Conservation (phyloP, 2,888 invertebrate genomes). For the Heliconius aoede region DNA sequence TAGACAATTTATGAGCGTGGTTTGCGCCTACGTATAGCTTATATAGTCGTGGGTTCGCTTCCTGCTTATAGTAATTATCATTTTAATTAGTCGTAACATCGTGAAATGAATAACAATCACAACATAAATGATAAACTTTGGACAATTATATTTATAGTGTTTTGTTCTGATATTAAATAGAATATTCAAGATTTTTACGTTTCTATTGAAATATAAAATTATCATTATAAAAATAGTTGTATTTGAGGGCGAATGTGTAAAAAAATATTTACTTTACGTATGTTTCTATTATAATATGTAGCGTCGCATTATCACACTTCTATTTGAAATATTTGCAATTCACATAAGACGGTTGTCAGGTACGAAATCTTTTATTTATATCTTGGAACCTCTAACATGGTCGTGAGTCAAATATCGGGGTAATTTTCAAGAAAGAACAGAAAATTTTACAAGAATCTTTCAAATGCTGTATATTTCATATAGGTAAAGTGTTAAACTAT, state of each 20-base stretch:
- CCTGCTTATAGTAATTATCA: constrained; percentile 78
- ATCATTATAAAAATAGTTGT: neutral
- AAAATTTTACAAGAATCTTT: neutral
- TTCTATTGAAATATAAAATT: neutral
- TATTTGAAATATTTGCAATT: constrained; percentile 78
- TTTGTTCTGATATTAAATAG: constrained; percentile 4
- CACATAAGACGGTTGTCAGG: constrained; percentile 74
- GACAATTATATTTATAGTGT: neutral
- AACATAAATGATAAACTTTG: constrained; percentile 5
- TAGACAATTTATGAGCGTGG: constrained; percentile 72
- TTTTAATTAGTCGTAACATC: constrained; percentile 61
- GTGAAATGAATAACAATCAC: constrained; percentile 58
- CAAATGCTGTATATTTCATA: neutral
- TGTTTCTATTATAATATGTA: constrained; percentile 48
- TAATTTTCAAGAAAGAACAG: constrained; percentile 7
- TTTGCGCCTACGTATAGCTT: constrained; percentile 68
- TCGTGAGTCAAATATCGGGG: constrained; percentile 21
- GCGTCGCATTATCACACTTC: constrained; percentile 53
- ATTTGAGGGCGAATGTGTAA: neutral
- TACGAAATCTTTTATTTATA: constrained; percentile 83
- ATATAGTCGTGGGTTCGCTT: constrained; percentile 66
- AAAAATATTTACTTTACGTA: constrained; percentile 5
- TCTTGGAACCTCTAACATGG: constrained; percentile 57
- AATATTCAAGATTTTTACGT: neutral
- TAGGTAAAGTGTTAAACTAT: neutral